phyloP scores from a whole-genome alignment of 2,888 invertebrate genomes.

The Diaprepes abbreviatus region DNA sequence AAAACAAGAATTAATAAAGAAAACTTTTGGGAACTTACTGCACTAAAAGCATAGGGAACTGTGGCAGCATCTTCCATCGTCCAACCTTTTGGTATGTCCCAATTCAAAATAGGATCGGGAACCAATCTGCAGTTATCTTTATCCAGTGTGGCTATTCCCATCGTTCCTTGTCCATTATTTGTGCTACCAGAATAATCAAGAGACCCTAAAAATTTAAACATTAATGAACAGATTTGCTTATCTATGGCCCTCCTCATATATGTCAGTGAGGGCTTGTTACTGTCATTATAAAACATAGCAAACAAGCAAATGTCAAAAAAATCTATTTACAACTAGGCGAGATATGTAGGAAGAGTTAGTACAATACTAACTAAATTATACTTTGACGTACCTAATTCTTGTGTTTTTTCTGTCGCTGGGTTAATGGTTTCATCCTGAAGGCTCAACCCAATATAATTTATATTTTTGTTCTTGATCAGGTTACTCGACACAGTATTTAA shows the following conservation, averaged over 20 bases:
- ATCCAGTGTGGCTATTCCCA: constrained; percentile 74
- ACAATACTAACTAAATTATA: too few relatives aligned
- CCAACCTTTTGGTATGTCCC: constrained; percentile 82
- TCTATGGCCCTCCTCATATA: too few relatives aligned
- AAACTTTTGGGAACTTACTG: too few relatives aligned
- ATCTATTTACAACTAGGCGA: too few relatives aligned
- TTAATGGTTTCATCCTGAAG: constrained; percentile 62
- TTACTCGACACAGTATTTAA: constrained; percentile 49
- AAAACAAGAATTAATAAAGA: too few relatives aligned
- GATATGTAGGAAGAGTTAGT: too few relatives aligned
- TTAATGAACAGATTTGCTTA: too few relatives aligned
- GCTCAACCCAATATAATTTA: constrained; percentile 63
- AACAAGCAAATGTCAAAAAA: too few relatives aligned
- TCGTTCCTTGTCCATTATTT: constrained; percentile 72
- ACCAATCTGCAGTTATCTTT: constrained; percentile 59
- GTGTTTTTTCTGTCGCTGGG: constrained; percentile 53
- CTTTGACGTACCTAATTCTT: constrained; percentile 51
- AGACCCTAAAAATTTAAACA: constrained; percentile 56
- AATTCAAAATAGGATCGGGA: constrained; percentile 69
- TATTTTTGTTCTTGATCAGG: constrained; percentile 54
- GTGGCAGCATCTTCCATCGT: constrained; percentile 81
- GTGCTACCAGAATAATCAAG: constrained; percentile 63
- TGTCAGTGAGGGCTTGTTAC: too few relatives aligned
- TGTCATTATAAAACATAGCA: too few relatives aligned
- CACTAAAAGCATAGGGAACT: constrained; percentile 84